Percentiles rank a stretch among this genome's conserved stretches.
phyloP scores from a whole-genome alignment of 2,888 invertebrate species.

The Tribolium freemani region DNA sequence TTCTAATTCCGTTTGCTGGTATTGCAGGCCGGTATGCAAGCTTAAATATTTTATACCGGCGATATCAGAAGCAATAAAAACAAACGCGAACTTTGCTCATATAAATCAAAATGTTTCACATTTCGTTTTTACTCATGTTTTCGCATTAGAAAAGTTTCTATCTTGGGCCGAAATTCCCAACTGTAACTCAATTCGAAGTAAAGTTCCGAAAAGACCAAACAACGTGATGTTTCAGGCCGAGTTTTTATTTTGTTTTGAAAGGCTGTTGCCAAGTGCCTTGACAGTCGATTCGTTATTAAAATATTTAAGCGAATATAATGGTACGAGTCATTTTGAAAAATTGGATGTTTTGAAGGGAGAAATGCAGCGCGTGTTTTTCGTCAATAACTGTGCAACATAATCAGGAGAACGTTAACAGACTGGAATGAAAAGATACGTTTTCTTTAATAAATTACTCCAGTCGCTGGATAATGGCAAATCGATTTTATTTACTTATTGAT shows the following conservation, averaged over 20 bases:
- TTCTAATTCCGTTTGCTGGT: not conserved
- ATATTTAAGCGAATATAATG: conserved; percentile 23
- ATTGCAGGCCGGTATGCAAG: conserved; percentile 13
- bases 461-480: not conserved
- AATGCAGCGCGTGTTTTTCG: conserved; percentile 4
- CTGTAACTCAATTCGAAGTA: conserved; percentile 42
- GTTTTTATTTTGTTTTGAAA: conserved; percentile 33
- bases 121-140: conserved; percentile 43
- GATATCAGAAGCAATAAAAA: conserved; percentile 38
- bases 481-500: not conserved
- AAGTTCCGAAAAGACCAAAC: conserved; percentile 43
- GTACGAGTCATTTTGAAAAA: too few species aligned
- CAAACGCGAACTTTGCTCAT: conserved; percentile 27
- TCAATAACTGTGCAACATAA: not conserved
- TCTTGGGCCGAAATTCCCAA: conserved; percentile 41
- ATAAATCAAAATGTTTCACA: conserved; percentile 46
- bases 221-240: conserved; percentile 40
- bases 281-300: conserved; percentile 36
- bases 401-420: too few species aligned
- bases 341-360: too few species aligned
- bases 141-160: conserved; percentile 45
- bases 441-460: not conserved
- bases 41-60: conserved; percentile 34
- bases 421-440: not conserved
- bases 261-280: conserved; percentile 29